Base-by-base conservation (phyloP, 92 coral and sea anemone genomes). In the Paragorgia papillata region DNA sequence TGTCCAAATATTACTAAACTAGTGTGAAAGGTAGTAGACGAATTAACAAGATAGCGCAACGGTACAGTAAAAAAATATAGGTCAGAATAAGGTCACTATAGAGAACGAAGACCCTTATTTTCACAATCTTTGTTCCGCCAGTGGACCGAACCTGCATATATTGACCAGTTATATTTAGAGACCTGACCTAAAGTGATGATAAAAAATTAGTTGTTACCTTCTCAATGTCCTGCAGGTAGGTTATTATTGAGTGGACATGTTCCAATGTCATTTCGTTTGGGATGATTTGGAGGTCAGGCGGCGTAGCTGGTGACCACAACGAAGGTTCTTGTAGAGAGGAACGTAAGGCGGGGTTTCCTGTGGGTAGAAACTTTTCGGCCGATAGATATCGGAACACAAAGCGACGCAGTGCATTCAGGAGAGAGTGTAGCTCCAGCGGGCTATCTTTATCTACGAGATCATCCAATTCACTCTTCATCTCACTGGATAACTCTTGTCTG, bases 351-450 rank as follows among this genome's bases (percentile, higher is more conserved):
- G 55, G 55, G 14, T 63, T 82, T 24, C 86, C 84, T n/a, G 63
- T 61, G 18, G 97, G 97, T 69, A 80, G 82, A 66, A 89, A 77
- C 57, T 83, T 85, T 73, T 75, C 88, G 0, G 88, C 37, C 14
- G 89, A 84, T 3, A 92, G 88, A 48, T 92, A 92, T 37, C 97
- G 80, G 82, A 87, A 92, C 30, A 91, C 81, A 75, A 92, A 92
- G 35, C 97, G 95, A 51, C 85, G 81, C 15, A 92, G 84, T 33
- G 97, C 97, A 19, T 75, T 81, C 30, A 76, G 41, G 65, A 74
- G 32, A 49, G 87, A 89, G 46, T 73, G 71, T 0, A 83, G 80
- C 8, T 82, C 58, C 61, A 67, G 51, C 49, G 34, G 3, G 57
- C 75, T 84, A 2, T 54, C 66, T 37, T 62, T 64, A 40, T 49